A percentile compares a stretch with the other conserved stretches of the same genome.
phyloP scores from a whole-genome alignment of 2,797 vertebrate genomes.

The Hippopotamyrus pictus region DNA sequence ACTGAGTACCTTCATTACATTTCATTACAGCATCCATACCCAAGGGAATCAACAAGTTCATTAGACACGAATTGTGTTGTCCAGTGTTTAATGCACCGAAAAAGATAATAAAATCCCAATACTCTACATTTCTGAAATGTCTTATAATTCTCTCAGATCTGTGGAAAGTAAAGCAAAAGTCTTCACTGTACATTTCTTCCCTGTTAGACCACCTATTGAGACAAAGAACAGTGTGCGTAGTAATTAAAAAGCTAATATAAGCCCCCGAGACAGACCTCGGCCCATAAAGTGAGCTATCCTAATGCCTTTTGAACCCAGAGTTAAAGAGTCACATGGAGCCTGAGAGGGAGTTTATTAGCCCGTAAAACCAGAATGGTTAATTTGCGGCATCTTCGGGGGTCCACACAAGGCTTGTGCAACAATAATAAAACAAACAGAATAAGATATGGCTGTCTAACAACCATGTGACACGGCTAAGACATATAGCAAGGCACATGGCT shows the following conservation, averaged over 20 bases:
- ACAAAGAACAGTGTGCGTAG: neutral
- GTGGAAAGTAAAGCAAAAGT: neutral
- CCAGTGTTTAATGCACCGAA: neutral
- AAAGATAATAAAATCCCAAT: constrained; percentile 1
- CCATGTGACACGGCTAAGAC: neutral
- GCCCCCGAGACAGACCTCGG: neutral
- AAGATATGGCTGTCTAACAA: neutral
- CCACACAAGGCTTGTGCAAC: neutral
- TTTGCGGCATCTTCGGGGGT: neutral
- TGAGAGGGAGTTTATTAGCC: neutral
- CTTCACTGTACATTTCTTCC: neutral
- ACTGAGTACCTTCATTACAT: neutral
- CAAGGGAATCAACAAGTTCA: neutral
- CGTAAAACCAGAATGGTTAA: neutral
- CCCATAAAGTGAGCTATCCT: neutral
- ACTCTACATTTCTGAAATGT: neutral
- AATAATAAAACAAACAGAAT: neutral
- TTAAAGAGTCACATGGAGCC: neutral
- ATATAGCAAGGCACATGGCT: neutral
- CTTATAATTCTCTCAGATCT: neutral
- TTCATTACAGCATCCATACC: neutral
- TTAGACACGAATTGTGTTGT: neutral
- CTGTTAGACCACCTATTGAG: neutral
- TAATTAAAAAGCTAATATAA: neutral
- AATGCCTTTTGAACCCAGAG: neutral